phyloP scores from a whole-genome alignment of 2,888 invertebrate genomes.

The Keiferia lycopersicella region DNA sequence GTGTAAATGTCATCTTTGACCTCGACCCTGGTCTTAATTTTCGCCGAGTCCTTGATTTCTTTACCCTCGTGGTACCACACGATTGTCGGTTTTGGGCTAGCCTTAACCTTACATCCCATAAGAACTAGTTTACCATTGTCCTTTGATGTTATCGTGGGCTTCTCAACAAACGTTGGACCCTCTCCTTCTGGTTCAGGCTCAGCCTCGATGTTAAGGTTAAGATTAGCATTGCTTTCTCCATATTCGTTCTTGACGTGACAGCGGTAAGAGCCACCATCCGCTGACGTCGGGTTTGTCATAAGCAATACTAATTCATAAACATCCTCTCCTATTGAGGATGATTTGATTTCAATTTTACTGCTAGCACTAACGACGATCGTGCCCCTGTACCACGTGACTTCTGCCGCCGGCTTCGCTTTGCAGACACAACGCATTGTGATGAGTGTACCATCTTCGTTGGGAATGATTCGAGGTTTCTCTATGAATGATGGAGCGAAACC shows the following conservation, averaged over 20 bases:
- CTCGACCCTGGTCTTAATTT: slow-evolving; percentile 90
- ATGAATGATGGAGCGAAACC: slow-evolving; percentile 98
- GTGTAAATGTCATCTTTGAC: slow-evolving; percentile 91
- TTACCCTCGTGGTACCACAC: slow-evolving; percentile 78
- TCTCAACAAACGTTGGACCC: slow-evolving; percentile 96
- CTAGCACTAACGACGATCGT: slow-evolving; percentile 92
- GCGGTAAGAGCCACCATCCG: slow-evolving; percentile 84
- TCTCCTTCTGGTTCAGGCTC: slow-evolving; percentile 96
- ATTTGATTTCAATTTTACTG: slow-evolving; percentile 91
- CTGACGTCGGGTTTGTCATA: slow-evolving; percentile 76
- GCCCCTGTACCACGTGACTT: slow-evolving; percentile 97
- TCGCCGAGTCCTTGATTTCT: slow-evolving; percentile 89
- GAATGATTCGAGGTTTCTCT: slow-evolving; percentile 99
- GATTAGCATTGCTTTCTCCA: slow-evolving; percentile 98
- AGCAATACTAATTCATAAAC: slow-evolving; percentile 91
- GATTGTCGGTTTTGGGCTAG: slow-evolving; percentile 76
- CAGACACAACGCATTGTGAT: slow-evolving; percentile 98
- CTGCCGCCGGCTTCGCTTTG: slow-evolving; percentile 96
- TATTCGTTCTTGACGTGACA: slow-evolving; percentile 97
- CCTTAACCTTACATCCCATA: slow-evolving; percentile 78
- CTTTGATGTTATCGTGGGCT: slow-evolving; percentile 92
- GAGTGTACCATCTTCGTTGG: slow-evolving; percentile 97
- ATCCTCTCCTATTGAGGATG: slow-evolving; percentile 89
- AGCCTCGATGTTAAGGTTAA: slow-evolving; percentile 98
- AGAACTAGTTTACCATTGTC: slow-evolving; percentile 76